Evolutionary conservation across 2,113 vertebrate genomes (phyloP), one percentile per base, ranked within the genome.

Genomic region (Promerops cafer): DNA sequence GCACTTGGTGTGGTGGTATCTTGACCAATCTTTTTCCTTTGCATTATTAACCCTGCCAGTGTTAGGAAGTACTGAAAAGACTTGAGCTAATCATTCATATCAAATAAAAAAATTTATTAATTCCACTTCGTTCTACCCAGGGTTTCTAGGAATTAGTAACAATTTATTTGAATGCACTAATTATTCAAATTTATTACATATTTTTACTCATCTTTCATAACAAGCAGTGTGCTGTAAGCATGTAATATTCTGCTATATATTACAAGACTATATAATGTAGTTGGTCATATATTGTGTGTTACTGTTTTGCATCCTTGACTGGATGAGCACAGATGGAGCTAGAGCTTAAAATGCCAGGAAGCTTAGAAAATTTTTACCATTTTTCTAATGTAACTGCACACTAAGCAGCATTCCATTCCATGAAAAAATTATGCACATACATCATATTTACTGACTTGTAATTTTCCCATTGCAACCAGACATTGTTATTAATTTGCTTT

Each of bases 401-500:
- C 52, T 78, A 89, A 93, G 56, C 63, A 89, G 40, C 7, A 0
- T 22, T 65, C 35, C 3, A 1, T 71, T 37, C 60, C n/a, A 37
- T 13, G 17, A 74, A 71, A 83, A 83, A 77, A 90, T 65, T 26
- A 59, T 17, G 40, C 49, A 60, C 1, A 3, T 90, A 56, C 52
- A 60, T 91, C 50, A 20, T 76, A 88, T 87, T 89, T 94, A 83
- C 72, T 93, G 72, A 71, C 70, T 57, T 27, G 31, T 60, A 71
- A 74, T 61, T 88, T 76, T 92, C 79, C 85, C 42, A 54, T 45
- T 52, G 40, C 92, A 87, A 87, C 60, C 31, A 81, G 65, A 61
- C 53, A 57, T n/a, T 92, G 76, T 54, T 76, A 75, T 83, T 94
- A 90, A 87, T 88, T 90, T 71, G 49, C 64, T 92, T 85, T 76